phyloP scores from a whole-genome alignment of 2,797 vertebrate species.

The Apogon talboti region DNA sequence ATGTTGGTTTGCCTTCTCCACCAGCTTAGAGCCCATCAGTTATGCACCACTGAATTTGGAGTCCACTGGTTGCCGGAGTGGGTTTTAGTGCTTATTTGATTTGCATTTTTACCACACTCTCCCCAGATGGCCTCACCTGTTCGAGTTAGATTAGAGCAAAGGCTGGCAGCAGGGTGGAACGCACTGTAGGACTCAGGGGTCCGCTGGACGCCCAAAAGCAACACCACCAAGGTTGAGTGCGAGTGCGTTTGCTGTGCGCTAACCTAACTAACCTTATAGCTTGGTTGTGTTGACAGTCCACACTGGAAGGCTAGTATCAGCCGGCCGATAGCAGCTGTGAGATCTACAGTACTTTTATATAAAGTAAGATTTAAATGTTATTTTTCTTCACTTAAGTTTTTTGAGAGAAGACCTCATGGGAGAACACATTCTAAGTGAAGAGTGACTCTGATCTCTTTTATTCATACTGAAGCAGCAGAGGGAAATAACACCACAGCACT shows the following conservation, averaged over 20 bases:
- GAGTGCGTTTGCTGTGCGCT: too few relatives aligned
- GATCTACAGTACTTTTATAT: constrained; percentile 6
- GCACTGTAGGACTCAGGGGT: constrained; percentile 30
- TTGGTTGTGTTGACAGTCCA: constrained; percentile 37
- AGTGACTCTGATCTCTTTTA: constrained; percentile 29
- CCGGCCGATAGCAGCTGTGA: constrained; percentile 23
- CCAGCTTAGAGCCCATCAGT: constrained; percentile 72
- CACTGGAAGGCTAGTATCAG: constrained; percentile 16
- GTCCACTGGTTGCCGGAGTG: constrained; percentile 51
- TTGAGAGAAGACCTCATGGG: constrained; percentile 22
- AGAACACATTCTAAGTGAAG: constrained; percentile 35
- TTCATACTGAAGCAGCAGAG: constrained; percentile 30
- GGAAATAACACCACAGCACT: constrained; percentile 25
- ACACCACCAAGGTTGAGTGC: neutral
- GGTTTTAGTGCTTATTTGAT: constrained; percentile 72
- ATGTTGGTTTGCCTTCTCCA: constrained; percentile 65
- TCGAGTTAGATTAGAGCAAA: constrained; percentile 66
- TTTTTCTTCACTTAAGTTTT: constrained; percentile 30
- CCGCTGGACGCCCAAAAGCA: constrained; percentile 39
- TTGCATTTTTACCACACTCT: constrained; percentile 57
- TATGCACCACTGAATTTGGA: constrained; percentile 68
- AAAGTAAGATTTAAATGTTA: constrained; percentile 26
- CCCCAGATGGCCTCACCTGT: constrained; percentile 63
- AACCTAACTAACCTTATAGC: too few relatives aligned
- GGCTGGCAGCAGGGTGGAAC: constrained; percentile 38